A percentile compares a stretch with the other conserved stretches of the same genome.
phyloP scores from a whole-genome alignment of 1,140 invertebrate species.

The Calliopsis andreniformis region DNA sequence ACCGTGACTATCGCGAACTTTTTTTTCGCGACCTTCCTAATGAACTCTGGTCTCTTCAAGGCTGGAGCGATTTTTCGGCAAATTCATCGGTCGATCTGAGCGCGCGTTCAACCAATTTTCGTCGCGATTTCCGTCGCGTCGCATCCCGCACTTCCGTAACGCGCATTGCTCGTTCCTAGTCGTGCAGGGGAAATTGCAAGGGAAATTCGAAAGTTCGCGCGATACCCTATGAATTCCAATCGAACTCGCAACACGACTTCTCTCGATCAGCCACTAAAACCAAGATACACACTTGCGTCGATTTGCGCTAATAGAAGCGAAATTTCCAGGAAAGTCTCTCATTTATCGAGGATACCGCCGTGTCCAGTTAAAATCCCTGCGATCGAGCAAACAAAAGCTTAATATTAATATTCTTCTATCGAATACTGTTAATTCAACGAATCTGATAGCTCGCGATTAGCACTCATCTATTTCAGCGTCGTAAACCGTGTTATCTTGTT shows the following conservation, averaged over 20 bases:
- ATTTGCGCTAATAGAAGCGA: constrained; percentile 14
- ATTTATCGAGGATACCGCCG: not conserved
- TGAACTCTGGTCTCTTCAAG: not conserved
- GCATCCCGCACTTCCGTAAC: constrained; percentile 56
- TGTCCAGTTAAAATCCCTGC: not conserved
- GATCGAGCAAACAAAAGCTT: too few relatives aligned
- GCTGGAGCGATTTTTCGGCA: not conserved
- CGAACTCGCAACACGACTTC: constrained; percentile 40
- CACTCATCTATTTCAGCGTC: not conserved
- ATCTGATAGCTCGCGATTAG: not conserved
- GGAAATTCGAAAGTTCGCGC: constrained; percentile 67
- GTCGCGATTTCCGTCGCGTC: constrained; percentile 74
- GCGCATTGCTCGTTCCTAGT: constrained; percentile 51
- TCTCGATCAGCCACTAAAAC: constrained; percentile 3
- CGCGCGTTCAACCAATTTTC: constrained; percentile 71
- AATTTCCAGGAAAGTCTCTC: not conserved
- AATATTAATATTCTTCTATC: too few relatives aligned
- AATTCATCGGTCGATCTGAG: not conserved
- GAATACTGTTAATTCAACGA: not conserved
- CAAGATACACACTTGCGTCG: not conserved
- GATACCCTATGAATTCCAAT: constrained; percentile 67
- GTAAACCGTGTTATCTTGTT: constrained; percentile 34
- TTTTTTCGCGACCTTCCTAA: not conserved
- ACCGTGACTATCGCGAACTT: too few relatives aligned
- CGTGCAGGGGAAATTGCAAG: constrained; percentile 63